phyloP scores from a whole-genome alignment of 1,140 invertebrate species.

The Drosophila truncata region DNA sequence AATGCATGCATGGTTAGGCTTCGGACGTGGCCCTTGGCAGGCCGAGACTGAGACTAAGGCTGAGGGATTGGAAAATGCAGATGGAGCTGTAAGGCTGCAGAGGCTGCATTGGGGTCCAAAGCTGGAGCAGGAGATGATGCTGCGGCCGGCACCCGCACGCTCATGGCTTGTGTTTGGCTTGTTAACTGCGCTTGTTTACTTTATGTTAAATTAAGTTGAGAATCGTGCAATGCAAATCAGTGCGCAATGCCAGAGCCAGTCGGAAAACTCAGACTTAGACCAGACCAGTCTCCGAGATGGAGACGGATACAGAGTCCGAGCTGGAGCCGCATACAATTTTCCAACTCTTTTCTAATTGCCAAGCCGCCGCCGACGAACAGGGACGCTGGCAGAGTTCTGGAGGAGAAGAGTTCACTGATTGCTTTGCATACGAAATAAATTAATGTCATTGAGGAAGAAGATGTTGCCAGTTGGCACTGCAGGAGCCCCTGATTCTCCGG shows the following conservation, averaged over 20 bases:
- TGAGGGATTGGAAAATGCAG: slow-evolving; percentile 45
- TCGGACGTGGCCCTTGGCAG: slow-evolving; percentile 33
- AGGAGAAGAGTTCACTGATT: slow-evolving; percentile 68
- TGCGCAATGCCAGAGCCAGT: slow-evolving; percentile 60
- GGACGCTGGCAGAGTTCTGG: slow-evolving; percentile 28
- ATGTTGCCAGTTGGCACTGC: slow-evolving; percentile 68
- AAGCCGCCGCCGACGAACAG: slow-evolving; percentile 24
- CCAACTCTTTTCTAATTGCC: slow-evolving; percentile 84
- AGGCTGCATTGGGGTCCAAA: neutral
- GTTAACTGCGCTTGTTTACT: slow-evolving; percentile 85
- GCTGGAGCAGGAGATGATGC: slow-evolving; percentile 35
- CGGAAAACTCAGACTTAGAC: slow-evolving; percentile 58
- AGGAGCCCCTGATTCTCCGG: slow-evolving; percentile 35
- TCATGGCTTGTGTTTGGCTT: slow-evolving; percentile 83
- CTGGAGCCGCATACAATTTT: slow-evolving; percentile 74
- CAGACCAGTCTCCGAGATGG: slow-evolving; percentile 24
- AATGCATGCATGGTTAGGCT: slow-evolving; percentile 38
- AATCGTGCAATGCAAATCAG: slow-evolving; percentile 85
- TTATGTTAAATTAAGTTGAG: slow-evolving; percentile 85
- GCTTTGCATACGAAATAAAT: slow-evolving; percentile 84
- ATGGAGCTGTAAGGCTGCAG: slow-evolving; percentile 5
- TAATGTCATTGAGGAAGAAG: slow-evolving; percentile 84
- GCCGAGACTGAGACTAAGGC: slow-evolving; percentile 8
- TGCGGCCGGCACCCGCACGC: slow-evolving; percentile 70
- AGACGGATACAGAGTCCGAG: slow-evolving; percentile 38